A percentile compares a stretch with the other conserved stretches of the same genome.
These are phyloP conservation scores for Chiloscyllium punctatum DNA, from an alignment of 2,797 vertebrate genomes.

Conservation along the genomic window DNA sequence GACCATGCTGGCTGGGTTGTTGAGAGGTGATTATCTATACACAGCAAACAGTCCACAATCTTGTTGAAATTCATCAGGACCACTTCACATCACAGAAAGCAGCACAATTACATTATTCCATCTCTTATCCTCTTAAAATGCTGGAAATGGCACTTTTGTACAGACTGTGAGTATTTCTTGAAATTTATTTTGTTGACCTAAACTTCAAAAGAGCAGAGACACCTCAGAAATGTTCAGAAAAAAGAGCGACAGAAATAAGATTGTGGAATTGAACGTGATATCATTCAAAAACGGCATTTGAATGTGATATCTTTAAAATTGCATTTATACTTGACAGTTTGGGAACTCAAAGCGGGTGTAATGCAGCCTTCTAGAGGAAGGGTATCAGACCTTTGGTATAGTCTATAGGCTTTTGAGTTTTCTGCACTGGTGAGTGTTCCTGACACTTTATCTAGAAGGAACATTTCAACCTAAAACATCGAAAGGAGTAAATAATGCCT, in stretches of 20 bases:
- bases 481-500: not conserved
- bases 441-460: not conserved
- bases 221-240: not conserved
- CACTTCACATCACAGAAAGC: not conserved
- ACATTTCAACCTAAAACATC: not conserved
- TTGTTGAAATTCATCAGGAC: not conserved
- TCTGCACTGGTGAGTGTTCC: not conserved
- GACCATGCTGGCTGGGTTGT: not conserved
- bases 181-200: not conserved
- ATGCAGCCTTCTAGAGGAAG: not conserved
- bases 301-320: not conserved
- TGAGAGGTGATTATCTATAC: constrained; percentile 45
- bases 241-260: not conserved
- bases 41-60: constrained; percentile 44
- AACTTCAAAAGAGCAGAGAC: not conserved
- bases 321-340: not conserved
- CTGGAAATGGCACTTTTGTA: not conserved
- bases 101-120: not conserved
- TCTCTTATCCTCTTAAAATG: not conserved
- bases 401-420: not conserved
- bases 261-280: not conserved
- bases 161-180: not conserved
- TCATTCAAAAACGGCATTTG: not conserved
- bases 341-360: not conserved
- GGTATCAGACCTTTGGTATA: not conserved